phyloP scores from a whole-genome alignment of 2,797 vertebrate genomes.

The Squalus acanthias region DNA sequence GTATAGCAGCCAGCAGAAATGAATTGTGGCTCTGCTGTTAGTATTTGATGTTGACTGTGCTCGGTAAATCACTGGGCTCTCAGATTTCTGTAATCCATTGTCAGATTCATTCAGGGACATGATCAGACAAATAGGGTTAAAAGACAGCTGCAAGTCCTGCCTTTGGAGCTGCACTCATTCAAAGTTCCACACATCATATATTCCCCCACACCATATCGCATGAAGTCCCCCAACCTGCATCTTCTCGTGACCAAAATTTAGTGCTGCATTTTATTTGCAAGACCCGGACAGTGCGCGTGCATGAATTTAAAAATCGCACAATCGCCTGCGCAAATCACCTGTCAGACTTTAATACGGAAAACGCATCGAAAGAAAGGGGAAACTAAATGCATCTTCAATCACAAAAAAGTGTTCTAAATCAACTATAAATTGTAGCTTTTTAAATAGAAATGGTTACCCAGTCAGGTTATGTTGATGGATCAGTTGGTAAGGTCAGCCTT shows the following conservation, averaged over 20 bases:
- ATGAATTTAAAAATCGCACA: not conserved
- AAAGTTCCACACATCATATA: not conserved
- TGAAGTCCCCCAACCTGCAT: not conserved
- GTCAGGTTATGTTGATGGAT: not conserved
- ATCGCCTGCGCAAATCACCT: not conserved
- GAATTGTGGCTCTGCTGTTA: conserved; percentile 7
- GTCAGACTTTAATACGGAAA: not conserved
- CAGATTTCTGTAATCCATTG: not conserved
- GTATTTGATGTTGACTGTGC: not conserved
- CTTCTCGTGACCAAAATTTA: not conserved
- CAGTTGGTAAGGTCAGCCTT: not conserved
- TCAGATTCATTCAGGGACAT: conserved; percentile 27
- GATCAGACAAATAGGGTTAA: conserved; percentile 20
- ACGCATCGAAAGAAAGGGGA: not conserved
- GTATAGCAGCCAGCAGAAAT: not conserved
- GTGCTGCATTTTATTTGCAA: not conserved
- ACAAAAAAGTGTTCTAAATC: not conserved
- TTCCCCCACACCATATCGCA: not conserved
- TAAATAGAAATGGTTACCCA: not conserved
- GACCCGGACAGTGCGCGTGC: not conserved
- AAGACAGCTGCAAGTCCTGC: conserved; percentile 6
- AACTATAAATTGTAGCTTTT: not conserved
- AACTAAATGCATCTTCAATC: not conserved
- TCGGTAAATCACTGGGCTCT: conserved; percentile 8
- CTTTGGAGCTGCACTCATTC: not conserved